phyloP scores from a whole-genome alignment of 2,888 invertebrate species.

The Hemaris fuciformis region DNA sequence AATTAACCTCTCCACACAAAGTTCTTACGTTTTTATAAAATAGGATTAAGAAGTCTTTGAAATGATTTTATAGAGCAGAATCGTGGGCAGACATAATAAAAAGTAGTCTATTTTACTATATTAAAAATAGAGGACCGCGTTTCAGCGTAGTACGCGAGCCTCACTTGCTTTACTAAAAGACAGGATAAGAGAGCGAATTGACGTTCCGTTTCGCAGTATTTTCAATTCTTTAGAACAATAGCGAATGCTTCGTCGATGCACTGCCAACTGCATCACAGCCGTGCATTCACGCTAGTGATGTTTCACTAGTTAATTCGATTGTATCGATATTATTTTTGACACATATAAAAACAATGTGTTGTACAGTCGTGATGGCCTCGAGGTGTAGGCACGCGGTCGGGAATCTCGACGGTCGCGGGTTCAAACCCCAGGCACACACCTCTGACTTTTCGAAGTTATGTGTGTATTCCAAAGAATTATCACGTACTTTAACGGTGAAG shows the following conservation, averaged over 20 bases:
- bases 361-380: too few species aligned
- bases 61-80: neutral
- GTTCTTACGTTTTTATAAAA: too few species aligned
- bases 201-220: slow-evolving; percentile 26
- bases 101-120: neutral
- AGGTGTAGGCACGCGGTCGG: too few species aligned
- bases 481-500: too few species aligned
- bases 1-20: too few species aligned
- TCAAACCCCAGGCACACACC: too few species aligned
- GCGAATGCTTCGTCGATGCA: slow-evolving; percentile 34
- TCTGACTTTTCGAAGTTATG: too few species aligned
- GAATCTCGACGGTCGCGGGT: too few species aligned
- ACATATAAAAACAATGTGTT: neutral
- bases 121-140: neutral
- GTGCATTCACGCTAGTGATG: slow-evolving; percentile 55
- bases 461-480: too few species aligned
- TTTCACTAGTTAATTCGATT: neutral
- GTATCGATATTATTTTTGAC: slow-evolving; percentile 30
- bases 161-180: neutral
- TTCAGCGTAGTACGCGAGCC: neutral
- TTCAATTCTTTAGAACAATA: slow-evolving; percentile 47
- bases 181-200: slow-evolving; percentile 6
- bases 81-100: neutral
- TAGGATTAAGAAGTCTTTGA: neutral
- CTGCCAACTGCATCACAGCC: slow-evolving; percentile 44